Evolutionary conservation across 2,797 vertebrate species (phyloP).

Genomic region (Hipposideros larvatus): DNA sequence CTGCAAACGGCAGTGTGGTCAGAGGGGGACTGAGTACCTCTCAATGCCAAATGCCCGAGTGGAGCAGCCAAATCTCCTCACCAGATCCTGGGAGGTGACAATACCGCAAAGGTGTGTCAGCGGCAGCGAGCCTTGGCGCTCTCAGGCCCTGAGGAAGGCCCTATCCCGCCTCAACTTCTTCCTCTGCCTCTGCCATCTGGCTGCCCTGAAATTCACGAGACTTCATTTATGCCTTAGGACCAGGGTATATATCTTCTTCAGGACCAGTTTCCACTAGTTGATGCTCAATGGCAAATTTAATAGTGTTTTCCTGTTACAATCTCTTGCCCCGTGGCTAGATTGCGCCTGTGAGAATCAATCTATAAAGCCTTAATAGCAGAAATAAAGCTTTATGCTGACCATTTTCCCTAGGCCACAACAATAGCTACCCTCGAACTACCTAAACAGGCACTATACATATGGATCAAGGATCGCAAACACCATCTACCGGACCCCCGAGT

Average conservation of each 20-base stretch:
- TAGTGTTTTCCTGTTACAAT: not conserved
- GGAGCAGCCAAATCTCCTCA: not conserved
- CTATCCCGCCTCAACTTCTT: not conserved
- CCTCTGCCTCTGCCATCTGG: not conserved
- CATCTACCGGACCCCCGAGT: not conserved
- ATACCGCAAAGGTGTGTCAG: not conserved
- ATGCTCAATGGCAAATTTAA: not conserved
- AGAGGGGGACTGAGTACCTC: not conserved
- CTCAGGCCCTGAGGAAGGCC: not conserved
- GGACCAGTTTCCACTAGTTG: not conserved
- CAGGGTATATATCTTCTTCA: not conserved
- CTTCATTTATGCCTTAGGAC: not conserved
- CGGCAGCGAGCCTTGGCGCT: too few species aligned
- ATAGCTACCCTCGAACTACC: not conserved
- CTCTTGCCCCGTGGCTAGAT: not conserved
- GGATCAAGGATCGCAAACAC: not conserved
- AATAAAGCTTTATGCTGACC: slow-evolving; percentile 53
- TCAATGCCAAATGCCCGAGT: not conserved
- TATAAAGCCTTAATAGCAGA: slow-evolving; percentile 49
- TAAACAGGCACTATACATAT: not conserved
- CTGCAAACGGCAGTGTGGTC: not conserved
- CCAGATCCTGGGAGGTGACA: not conserved
- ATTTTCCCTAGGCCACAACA: slow-evolving; percentile 8
- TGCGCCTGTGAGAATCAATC: slow-evolving; percentile 30
- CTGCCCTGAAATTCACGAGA: not conserved